phyloP scores from a whole-genome alignment of 1,140 invertebrate genomes.

The Metopolophium dirhodum region DNA sequence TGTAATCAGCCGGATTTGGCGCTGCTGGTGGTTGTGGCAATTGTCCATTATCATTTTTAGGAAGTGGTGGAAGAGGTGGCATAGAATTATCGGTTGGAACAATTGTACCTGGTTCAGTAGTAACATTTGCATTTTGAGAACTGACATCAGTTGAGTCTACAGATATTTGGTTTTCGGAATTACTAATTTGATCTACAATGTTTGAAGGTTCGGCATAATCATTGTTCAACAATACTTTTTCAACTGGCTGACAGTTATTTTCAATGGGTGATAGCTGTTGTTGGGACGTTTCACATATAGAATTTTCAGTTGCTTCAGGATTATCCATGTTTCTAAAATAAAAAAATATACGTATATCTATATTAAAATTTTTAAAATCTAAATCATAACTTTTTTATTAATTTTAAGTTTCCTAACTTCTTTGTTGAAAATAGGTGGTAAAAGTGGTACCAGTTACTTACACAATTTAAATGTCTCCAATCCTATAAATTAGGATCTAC shows the following conservation, averaged over 20 bases:
- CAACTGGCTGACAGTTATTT: not conserved
- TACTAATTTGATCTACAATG: not conserved
- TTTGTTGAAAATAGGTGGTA: not conserved
- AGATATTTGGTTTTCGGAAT: not conserved
- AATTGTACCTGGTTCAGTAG: not conserved
- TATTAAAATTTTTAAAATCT: not conserved
- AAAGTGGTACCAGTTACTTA: not conserved
- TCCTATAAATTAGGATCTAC: no score
- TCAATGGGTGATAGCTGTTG: not conserved
- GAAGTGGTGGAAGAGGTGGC: not conserved
- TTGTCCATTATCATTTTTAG: slow-evolving; percentile 21
- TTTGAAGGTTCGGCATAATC: not conserved
- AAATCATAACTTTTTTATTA: no score
- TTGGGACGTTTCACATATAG: not conserved
- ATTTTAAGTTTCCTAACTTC: not conserved
- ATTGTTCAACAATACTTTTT: not conserved
- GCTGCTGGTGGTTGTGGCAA: not conserved
- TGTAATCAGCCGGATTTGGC: slow-evolving; percentile 25
- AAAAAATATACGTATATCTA: not conserved
- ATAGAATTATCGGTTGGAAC: slow-evolving; percentile 8
- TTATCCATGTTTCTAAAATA: slow-evolving; percentile 24
- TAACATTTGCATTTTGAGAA: slow-evolving; percentile 5
- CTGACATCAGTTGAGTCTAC: not conserved
- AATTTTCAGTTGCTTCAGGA: not conserved
- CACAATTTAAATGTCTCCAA: no score